Base-by-base conservation (phyloP, 2,797 vertebrate species). In the Kryptolebias ocellatus region DNA sequence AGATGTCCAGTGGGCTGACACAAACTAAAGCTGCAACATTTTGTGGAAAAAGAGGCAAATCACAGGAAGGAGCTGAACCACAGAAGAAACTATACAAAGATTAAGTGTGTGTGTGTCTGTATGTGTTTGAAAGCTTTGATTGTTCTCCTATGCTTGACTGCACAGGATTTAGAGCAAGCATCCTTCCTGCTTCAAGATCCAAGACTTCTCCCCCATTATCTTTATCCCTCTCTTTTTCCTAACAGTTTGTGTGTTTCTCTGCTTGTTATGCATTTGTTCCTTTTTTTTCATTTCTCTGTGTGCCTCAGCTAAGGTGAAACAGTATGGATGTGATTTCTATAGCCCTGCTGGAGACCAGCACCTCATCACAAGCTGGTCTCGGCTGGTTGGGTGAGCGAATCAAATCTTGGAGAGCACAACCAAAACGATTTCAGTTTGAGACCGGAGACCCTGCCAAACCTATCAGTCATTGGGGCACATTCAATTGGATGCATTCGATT, bases 321-420 rank as follows among this genome's bases (percentile, higher is more conserved):
- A 82, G 79, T 69, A 24, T 72, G 83, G 80, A 86, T 89, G 85
- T 72, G 86, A 90, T 92, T 92, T 91, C 86, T 84, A 62, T 72
- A 88, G 85, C 88, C 77, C 87, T 76, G 90, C 58, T 87, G 85
- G 90, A 91, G 87, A 81, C 84, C 86, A 77, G 73, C 80, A 89
- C 85, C 88, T 93, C 87, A 91, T 91, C 89, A 91, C 82, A 83
- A 83, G 81, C 85, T 70, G 81, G 85, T 90, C 80, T 89, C 83
- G 82, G 81, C 87, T 87, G 88, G 84, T 83, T 88, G 78, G 79
- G 80, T 50, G 81, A 87, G 84, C 64, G 76, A 90, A 93, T 91
- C 84, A 89, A 89, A 90, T 81, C 75, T 64, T 63, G 64, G 74
- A 79, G 51, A 84, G 83, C 78, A 75, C 74, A 64, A 87, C 74